phyloP scores from a whole-genome alignment of 2,888 invertebrate genomes.

The Baronia brevicornis region DNA sequence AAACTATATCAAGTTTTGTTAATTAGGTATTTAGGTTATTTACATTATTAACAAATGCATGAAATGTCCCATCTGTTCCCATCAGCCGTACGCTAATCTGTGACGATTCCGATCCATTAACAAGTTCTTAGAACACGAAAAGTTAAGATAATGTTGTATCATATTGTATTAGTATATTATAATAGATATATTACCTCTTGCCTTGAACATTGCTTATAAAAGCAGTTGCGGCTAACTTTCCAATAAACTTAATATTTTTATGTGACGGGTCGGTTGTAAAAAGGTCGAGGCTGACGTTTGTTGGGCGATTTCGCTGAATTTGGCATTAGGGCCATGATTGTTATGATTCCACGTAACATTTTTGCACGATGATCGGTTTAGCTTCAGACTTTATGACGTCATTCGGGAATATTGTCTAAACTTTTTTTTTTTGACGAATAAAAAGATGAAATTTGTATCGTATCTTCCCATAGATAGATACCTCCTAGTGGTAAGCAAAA shows the following conservation, averaged over 20 bases:
- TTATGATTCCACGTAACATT: conserved; percentile 31
- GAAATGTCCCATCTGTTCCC: conserved; percentile 11
- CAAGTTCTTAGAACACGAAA: conserved; percentile 33
- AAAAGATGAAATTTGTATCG: too few species aligned
- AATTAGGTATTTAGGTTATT: too few species aligned
- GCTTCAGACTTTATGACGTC: conserved; percentile 9
- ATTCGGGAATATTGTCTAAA: conserved; percentile 6
- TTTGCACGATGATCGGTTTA: conserved; percentile 24
- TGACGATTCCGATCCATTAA: conserved; percentile 23
- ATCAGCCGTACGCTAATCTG: conserved; percentile 14
- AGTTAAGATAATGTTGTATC: conserved; percentile 21
- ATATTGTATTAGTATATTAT: conserved; percentile 34
- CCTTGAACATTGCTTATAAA: conserved; percentile 30
- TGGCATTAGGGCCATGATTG: conserved; percentile 39
- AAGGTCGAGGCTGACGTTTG: conserved; percentile 41
- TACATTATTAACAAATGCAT: not conserved
- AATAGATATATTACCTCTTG: too few species aligned
- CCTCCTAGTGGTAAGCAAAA: too few species aligned
- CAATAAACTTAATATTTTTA: conserved; percentile 64
- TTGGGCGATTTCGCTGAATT: conserved; percentile 40
- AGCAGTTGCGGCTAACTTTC: conserved; percentile 44
- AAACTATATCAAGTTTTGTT: too few species aligned
- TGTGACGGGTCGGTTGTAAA: conserved; percentile 45
- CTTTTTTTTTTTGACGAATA: too few species aligned
- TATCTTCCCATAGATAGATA: too few species aligned